Evolutionary conservation across 2,888 invertebrate species (phyloP), one percentile per base, ranked within the genome.

Genomic region (Hipparchia sbordonii): DNA sequence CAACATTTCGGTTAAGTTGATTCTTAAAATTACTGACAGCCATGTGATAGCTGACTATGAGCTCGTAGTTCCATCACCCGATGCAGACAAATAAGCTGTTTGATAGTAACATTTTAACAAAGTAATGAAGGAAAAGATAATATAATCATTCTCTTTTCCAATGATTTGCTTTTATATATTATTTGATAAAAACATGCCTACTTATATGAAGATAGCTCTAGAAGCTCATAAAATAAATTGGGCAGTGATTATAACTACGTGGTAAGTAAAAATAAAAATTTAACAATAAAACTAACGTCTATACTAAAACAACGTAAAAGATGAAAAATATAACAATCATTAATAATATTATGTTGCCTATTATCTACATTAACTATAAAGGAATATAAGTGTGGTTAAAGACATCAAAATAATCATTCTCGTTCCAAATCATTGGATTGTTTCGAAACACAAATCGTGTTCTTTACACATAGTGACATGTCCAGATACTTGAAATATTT

Each of bases 1-100:
- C 93, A 93, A 93, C 93, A 93, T 87, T 88, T 90, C 90, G 87
- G 87, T 91, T 85, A 86, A 85, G 87, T 90, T 89, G 87, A 87
- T 91, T 78, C 93, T 93, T 93, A 93, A 87, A 91, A 91, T 91
- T 93, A 93, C 87, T 93, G 93, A 93, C 93, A 93, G 93, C 93
- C 93, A 93, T 93, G 88, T 93, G 93, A 93, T 93, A 93, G 93
- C 93, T 93, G 92, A 93, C 93, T 90, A 90, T 93, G 93, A 90
- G 93, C 85, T 85, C 82, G 72, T 84, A 89, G 89, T 88, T 84
- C 89, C 86, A 83, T 82, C 80, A 88, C 90, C 79, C 91, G 89
- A 88, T 87, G 90, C 84, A 89, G 91, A 93, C 83, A 93, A 93
- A 92, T 70, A 80, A 85, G 89, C 80, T 86, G 81, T 82, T 69